Conservation (phyloP, 2,797 vertebrate genomes). For the Xerus rutilus region DNA sequence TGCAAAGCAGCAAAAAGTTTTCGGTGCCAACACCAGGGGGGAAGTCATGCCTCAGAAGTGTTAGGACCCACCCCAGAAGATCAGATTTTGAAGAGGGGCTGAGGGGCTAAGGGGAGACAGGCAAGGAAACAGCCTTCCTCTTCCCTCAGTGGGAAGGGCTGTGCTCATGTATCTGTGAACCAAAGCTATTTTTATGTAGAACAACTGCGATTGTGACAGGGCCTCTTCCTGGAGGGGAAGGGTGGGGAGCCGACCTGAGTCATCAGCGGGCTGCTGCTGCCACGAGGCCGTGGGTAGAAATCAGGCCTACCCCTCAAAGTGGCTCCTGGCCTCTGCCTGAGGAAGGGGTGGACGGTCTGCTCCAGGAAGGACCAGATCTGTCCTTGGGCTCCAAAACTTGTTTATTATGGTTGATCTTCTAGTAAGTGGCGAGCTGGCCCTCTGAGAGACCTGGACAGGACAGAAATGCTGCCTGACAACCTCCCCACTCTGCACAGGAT, state of each 20-base stretch:
- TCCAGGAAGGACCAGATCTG: not conserved
- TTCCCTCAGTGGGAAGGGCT: not conserved
- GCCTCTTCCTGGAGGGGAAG: conserved; percentile 71
- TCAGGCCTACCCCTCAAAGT: not conserved
- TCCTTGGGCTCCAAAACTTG: not conserved
- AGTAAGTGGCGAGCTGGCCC: not conserved
- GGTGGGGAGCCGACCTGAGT: conserved; percentile 58
- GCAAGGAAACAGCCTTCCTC: not conserved
- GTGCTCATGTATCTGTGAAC: not conserved
- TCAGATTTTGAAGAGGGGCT: not conserved
- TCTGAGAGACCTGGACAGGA: not conserved
- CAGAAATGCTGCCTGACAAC: not conserved
- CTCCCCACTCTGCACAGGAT: not conserved
- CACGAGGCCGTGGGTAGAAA: not conserved
- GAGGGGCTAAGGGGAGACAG: not conserved
- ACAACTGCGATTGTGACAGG: conserved; percentile 21
- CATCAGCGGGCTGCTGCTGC: conserved; percentile 16
- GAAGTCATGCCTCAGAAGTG: not conserved
- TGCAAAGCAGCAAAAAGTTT: not conserved
- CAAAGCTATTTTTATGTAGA: conserved; percentile 62
- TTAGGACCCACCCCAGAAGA: not conserved
- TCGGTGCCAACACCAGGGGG: not conserved
- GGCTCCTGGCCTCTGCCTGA: not conserved
- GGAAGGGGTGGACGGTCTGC: not conserved
- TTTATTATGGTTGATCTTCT: not conserved